Conservation (phyloP, 2,113 vertebrate genomes). For the Spea multiplicata region DNA sequence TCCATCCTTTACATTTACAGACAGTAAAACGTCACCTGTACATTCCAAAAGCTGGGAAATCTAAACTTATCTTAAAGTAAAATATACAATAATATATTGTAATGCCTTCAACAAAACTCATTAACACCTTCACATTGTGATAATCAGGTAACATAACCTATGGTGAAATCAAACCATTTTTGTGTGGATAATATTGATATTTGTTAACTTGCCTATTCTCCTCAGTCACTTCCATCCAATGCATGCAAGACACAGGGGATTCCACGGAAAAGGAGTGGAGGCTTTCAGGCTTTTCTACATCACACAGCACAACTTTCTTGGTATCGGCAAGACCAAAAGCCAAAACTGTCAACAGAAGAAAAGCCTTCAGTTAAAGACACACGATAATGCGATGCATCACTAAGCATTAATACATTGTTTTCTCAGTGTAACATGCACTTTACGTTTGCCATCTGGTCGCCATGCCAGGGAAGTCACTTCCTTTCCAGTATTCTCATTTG, state of each 20-base stretch:
- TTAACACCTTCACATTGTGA: too few species aligned
- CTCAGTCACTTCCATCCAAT: conserved; percentile 95
- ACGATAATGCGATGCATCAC: background rate
- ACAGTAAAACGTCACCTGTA: too few species aligned
- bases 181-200: background rate
- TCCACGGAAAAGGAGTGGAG: conserved; percentile 86
- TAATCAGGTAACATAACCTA: too few species aligned
- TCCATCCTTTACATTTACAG: too few species aligned
- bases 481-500: conserved; percentile 91
- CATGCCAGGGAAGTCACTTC: conserved; percentile 92
- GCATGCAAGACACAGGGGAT: conserved; percentile 85
- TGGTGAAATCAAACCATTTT: too few species aligned
- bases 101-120: too few species aligned
- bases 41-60: too few species aligned
- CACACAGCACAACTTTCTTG: conserved; percentile 87
- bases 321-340: conserved; percentile 92
- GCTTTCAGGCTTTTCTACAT: conserved; percentile 95
- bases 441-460: conserved; percentile 98
- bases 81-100: too few species aligned
- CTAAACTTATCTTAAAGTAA: too few species aligned
- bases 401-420: background rate
- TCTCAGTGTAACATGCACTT: conserved; percentile 43
- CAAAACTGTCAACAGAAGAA: conserved; percentile 72
- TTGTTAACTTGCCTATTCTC: conserved; percentile 77
- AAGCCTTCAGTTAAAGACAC: background rate